Evolutionary conservation across 2,797 vertebrate genomes (phyloP), one percentile per base, ranked within the genome.

Genomic region (Tiaroga cobitis): DNA sequence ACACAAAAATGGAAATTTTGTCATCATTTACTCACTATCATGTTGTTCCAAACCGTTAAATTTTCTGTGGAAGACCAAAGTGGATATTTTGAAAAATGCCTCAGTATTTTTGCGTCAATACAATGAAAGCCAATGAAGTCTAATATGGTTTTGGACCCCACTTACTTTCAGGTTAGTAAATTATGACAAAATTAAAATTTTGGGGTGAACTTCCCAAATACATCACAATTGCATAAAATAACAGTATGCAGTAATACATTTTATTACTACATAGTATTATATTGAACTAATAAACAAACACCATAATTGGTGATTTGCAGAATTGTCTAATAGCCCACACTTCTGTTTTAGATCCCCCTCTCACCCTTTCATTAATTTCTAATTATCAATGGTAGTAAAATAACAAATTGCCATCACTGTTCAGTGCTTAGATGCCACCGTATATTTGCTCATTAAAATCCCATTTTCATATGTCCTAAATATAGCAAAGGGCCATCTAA

Each of bases 301-400:
- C 70, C 51, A 74, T 32, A 69, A 41, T 26, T 49, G 63, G 26
- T 82, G n/a, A 79, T 80, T 54, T 39, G 32, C 77, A 56, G 63
- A 79, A 81, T 83, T 56, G 68, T 32, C 32, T 80, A 83, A 65
- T 61, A 77, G 63, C 76, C 73, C 78, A 70, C 83, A 83, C 63
- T 70, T 49, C 46, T 46, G 69, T 70, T 87, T 85, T 65, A 68
- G 74, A 51, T 87, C 46, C 77, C 41, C 82, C 87, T 86, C 84
- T 85, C 89, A 91, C 79, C 77, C 85, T 90, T 82, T 86, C 86
- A 86, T 82, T 61, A 67, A 43, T 54, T 92, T 91, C 92, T 91
- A 90, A 92, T 91, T 89, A 91, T 91, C 90, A 89, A 90, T 91
- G 75, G 80, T 68, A 59, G 61, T 81, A 84, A 92, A 90, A 91